Percentiles rank a stretch among this genome's conserved stretches.
Conservation (phyloP, 2,113 vertebrate species). For the Sula dactylatra region DNA sequence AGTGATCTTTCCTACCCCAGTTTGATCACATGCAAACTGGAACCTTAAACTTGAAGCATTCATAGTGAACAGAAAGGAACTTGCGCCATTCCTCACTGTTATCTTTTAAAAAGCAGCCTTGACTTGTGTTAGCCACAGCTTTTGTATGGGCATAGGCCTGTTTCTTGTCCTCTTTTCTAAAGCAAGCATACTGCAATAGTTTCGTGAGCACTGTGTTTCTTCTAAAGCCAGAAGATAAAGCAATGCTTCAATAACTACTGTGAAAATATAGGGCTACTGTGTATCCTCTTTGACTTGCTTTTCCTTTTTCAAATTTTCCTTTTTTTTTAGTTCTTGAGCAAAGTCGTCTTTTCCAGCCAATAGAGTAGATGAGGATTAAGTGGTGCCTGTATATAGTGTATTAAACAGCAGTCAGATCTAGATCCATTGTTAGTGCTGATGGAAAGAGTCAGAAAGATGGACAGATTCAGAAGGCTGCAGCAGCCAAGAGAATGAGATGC, state of each 20-base stretch:
- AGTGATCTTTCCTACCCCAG: not conserved
- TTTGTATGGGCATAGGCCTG: not conserved
- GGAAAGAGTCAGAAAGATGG: not conserved
- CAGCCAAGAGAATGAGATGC: not conserved
- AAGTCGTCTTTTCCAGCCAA: not conserved
- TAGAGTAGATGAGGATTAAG: not conserved
- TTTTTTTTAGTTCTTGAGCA: not conserved
- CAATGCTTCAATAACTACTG: not conserved
- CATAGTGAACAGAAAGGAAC: not conserved
- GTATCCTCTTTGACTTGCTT: not conserved
- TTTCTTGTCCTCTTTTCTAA: not conserved
- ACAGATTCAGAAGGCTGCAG: not conserved
- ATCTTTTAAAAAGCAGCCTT: not conserved
- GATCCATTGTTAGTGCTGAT: not conserved
- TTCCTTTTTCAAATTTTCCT: not conserved
- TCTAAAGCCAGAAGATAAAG: not conserved
- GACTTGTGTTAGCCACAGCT: not conserved
- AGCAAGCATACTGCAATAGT: not conserved
- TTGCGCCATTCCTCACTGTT: not conserved
- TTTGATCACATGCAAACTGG: not conserved
- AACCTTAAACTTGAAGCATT: not conserved
- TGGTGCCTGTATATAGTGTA: not conserved
- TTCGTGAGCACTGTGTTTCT: not conserved
- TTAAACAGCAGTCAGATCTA: not conserved
- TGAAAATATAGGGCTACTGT: not conserved